phyloP scores from a whole-genome alignment of 2,113 vertebrate species.

The Callopanchax toddi region DNA sequence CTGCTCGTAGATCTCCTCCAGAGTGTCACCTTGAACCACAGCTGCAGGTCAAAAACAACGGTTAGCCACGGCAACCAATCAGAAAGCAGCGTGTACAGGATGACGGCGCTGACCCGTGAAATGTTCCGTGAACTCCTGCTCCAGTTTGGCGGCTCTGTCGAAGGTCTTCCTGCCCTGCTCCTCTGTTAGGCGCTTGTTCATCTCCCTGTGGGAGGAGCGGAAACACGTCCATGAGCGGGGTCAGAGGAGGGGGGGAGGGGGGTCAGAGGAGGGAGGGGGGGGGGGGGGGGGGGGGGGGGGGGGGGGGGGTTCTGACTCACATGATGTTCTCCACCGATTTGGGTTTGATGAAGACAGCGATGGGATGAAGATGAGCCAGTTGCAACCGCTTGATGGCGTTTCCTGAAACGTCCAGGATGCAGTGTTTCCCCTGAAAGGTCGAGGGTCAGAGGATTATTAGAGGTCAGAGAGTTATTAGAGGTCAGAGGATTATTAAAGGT shows the following conservation, averaged over 20 bases:
- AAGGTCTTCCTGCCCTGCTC: conserved; percentile 95
- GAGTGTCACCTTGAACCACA: conserved; percentile 94
- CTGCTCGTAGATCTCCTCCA: conserved; percentile 98
- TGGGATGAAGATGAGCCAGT: conserved; percentile 91
- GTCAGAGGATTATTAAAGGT: too few relatives aligned
- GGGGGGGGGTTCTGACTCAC: conserved; percentile 80
- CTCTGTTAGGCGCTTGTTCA: conserved; percentile 96
- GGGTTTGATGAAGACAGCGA: conserved; percentile 97
- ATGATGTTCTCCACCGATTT: conserved; percentile 97
- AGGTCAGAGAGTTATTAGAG: too few relatives aligned
- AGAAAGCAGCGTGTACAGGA: too few relatives aligned
- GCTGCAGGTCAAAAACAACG: conserved; percentile 71
- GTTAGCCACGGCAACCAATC: too few relatives aligned
- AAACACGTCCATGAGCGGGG: not conserved
- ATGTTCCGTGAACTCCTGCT: conserved; percentile 98
- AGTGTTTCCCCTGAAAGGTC: conserved; percentile 91
- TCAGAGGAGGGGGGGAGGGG: too few relatives aligned
- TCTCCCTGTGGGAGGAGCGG: conserved; percentile 85
- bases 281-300: too few relatives aligned
- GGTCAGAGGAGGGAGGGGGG: too few relatives aligned
- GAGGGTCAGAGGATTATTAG: too few relatives aligned
- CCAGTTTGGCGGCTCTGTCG: conserved; percentile 94
- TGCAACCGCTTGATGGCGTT: conserved; percentile 99
- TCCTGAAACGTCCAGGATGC: conserved; percentile 97
- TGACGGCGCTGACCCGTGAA: conserved; percentile 87